Evolutionary conservation across 2,797 vertebrate genomes (phyloP), one percentile per base, ranked within the genome.

Genomic region (Falco concolor): DNA sequence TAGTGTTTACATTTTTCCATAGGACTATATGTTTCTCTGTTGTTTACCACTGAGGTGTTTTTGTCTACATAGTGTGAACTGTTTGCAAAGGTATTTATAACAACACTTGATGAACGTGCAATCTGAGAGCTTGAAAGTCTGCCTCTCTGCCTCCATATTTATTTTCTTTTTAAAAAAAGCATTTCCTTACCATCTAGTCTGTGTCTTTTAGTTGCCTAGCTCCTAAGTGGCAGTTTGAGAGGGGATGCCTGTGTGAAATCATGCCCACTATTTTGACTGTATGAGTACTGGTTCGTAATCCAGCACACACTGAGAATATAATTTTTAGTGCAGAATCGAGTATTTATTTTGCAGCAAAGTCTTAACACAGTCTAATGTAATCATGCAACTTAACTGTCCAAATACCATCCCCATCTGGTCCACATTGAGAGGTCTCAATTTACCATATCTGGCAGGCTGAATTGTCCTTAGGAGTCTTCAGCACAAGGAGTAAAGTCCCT

Each of bases 31-130:
- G 56, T 94, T 79, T 84, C 23, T 82, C 40, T 5, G 12, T 50
- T 90, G 38, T 92, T 95, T 84, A 74, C 84, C 40, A 24, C 57
- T 10, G 57, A 86, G n/a, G 21, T 95, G 93, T 91, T 94, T 96
- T 90, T 32, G 40, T 73, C 77, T 89, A 36, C 7, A 0, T 67
- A 52, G 57, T 61, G 63, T 64, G 63, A 91, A 47, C 88, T 67
- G 25, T 87, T 93, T 82, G 59, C 53, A 82, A 54, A 91, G 70
- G 40, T 89, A 87, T 94, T 90, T 94, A 56, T 93, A 93, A 82
- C 72, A 73, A 54, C 47, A 63, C 70, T 32, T 79, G 60, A 63
- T 77, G 73, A 87, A 47, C 0, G 0, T 77, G 49, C 67, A 90
- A 36, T 74, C 86, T 94, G 88, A 87, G 84, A 73, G 40, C 60